Evolutionary conservation across 1,140 invertebrate genomes (phyloP).

Genomic region (Drosophila yakuba): DNA sequence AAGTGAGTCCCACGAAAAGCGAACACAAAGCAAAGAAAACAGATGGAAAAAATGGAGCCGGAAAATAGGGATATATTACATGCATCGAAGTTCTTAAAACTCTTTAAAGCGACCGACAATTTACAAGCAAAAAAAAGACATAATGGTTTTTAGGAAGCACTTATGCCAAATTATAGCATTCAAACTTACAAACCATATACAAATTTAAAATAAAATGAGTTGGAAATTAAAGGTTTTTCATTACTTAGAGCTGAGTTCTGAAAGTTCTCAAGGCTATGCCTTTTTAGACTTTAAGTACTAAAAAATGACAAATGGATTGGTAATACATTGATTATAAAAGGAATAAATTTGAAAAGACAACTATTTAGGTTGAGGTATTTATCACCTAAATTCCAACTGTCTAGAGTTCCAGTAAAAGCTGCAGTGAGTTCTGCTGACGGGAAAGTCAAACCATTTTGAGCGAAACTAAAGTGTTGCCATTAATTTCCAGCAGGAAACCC

Average conservation of each 20-base stretch:
- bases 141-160: no score
- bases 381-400: neutral
- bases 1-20: neutral
- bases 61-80: slow-evolving; percentile 7
- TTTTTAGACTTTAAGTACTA: no score
- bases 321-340: neutral
- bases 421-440: neutral
- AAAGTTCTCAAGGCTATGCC: no score
- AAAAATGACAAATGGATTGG: neutral
- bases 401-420: neutral
- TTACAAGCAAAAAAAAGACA: neutral
- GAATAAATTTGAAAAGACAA: neutral
- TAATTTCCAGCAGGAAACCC: slow-evolving; percentile 33
- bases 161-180: no score
- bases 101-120: no score
- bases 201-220: no score
- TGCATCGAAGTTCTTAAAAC: slow-evolving; percentile 7
- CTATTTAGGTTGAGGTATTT: neutral
- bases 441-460: slow-evolving; percentile 30
- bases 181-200: no score
- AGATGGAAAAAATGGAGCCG: neutral
- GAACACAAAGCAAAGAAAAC: slow-evolving; percentile 9
- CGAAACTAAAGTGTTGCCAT: slow-evolving; percentile 58
- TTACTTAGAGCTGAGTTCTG: no score
- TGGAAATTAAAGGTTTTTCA: no score